phyloP scores from a whole-genome alignment of 1,140 invertebrate species.

The Ips typographus region DNA sequence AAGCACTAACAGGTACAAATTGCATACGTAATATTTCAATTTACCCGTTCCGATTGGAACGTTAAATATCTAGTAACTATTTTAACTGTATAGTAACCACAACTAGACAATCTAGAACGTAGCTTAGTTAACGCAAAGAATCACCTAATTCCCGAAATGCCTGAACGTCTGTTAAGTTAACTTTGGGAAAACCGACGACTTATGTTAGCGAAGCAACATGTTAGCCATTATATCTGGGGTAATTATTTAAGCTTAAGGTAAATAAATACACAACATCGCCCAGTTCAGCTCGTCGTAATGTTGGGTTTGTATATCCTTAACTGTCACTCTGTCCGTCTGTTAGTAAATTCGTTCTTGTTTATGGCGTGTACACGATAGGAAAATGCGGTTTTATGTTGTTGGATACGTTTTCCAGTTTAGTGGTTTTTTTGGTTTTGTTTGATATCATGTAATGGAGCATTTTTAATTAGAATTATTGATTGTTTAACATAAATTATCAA shows the following conservation, averaged over 20 bases:
- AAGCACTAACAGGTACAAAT: background rate
- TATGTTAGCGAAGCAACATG: conserved; percentile 16
- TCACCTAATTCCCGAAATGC: background rate
- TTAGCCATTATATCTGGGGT: conserved; percentile 25
- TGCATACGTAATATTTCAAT: background rate
- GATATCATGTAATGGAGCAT: no score
- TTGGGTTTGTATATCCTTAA: conserved; percentile 22
- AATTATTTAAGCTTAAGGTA: conserved; percentile 27
- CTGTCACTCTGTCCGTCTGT: conserved; percentile 32
- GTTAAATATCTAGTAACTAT: background rate
- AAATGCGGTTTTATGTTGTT: conserved; percentile 17
- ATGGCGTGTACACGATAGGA: conserved; percentile 21
- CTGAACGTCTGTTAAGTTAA: background rate
- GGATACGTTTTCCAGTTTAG: no score
- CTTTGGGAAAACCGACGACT: conserved; percentile 12
- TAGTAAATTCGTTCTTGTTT: conserved; percentile 30
- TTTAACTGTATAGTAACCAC: background rate
- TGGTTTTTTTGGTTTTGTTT: no score
- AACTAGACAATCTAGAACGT: background rate
- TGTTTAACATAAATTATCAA: no score
- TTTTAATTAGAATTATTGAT: no score
- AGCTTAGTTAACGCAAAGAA: background rate
- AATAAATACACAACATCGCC: conserved; percentile 27
- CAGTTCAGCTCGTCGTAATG: conserved; percentile 20
- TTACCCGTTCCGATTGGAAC: background rate